Evolutionary conservation across 2,113 vertebrate genomes (phyloP), one percentile per base, ranked within the genome.

Genomic region (Panurus biarmicus): DNA sequence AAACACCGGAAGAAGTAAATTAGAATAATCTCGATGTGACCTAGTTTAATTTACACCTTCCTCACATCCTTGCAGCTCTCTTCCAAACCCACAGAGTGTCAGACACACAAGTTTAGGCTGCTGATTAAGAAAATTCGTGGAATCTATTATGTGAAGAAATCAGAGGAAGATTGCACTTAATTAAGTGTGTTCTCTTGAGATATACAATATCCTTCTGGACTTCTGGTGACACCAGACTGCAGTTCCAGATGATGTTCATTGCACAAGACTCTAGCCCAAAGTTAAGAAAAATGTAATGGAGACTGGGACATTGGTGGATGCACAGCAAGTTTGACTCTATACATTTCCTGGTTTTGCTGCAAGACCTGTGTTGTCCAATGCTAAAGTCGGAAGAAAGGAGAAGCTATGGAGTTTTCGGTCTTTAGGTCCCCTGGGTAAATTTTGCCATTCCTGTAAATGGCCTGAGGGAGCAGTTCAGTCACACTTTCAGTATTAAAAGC

Each of bases 1-100:
- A 79, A 82, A 71, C 7, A 26, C 36, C 0, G 0, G 69, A 90
- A 91, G 53, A 93, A 58, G 44, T 65, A 67, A 93, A 93, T 94
- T 72, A 83, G 85, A 83, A 79, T 85, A 61, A 76, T 82, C 54
- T 82, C 53, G 50, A 54, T 76, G 38, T 70, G 85, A 91, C 67
- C 78, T 65, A 40, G 18, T 95, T 91, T 82, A 85, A 94, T 95
- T 95, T 79, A 51, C 50, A 79, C 84, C 45, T 87, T 92, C 45
- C 26, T 79, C 58, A 45, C 70, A 82, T 54, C 35, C 5, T 1
- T 20, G 12, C 58, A 89, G 33, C 70, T 76, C 60, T 89, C 35
- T 89, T 85, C 77, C 77, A 76, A 91, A 87, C 61, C 57, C 0
- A 0, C 47, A 14, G 85, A 50, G 48, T 33, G 45, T 57, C 84